These are phyloP conservation scores for Calephelis perditalis DNA, from an alignment of 2,888 invertebrate species.

Conservation along the genomic window DNA sequence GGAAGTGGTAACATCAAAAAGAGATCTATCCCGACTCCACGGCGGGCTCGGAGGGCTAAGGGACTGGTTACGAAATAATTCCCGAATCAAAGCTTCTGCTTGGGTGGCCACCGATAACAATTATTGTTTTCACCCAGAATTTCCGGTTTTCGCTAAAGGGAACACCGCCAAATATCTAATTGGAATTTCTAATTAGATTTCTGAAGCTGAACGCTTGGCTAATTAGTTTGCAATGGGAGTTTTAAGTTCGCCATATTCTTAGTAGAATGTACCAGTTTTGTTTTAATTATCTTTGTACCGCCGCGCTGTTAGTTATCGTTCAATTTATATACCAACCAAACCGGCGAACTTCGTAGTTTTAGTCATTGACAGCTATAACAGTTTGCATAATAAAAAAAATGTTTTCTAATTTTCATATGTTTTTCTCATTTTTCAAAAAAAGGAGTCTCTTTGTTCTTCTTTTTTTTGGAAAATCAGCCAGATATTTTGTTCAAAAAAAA, in stretches of 20 bases:
- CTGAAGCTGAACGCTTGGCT: conserved; percentile 42
- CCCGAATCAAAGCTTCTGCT: conserved; percentile 57
- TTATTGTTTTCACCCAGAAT: conserved; percentile 64
- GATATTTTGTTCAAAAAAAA: too few relatives aligned
- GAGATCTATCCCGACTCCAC: conserved; percentile 44
- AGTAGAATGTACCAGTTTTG: conserved; percentile 8
- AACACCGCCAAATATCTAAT: conserved; percentile 66
- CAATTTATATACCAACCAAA: too few relatives aligned
- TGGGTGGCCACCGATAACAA: conserved; percentile 65
- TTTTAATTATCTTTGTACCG: neutral
- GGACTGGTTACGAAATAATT: conserved; percentile 51
- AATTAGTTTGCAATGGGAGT: conserved; percentile 60
- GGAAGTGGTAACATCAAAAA: conserved; percentile 74
- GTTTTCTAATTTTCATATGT: too few relatives aligned
- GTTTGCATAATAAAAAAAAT: too few relatives aligned
- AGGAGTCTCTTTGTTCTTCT: too few relatives aligned
- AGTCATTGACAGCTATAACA: too few relatives aligned
- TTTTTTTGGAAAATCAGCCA: too few relatives aligned
- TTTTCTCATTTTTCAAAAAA: too few relatives aligned
- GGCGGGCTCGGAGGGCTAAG: conserved; percentile 29
- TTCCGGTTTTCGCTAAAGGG: conserved; percentile 38
- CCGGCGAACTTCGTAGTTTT: too few relatives aligned
- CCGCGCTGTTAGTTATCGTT: neutral
- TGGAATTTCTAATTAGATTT: conserved; percentile 74
- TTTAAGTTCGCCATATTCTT: conserved; percentile 22